These are phyloP conservation scores for Alentia gelatinosa DNA, from an alignment of 2,888 invertebrate species.

Conservation along the genomic window DNA sequence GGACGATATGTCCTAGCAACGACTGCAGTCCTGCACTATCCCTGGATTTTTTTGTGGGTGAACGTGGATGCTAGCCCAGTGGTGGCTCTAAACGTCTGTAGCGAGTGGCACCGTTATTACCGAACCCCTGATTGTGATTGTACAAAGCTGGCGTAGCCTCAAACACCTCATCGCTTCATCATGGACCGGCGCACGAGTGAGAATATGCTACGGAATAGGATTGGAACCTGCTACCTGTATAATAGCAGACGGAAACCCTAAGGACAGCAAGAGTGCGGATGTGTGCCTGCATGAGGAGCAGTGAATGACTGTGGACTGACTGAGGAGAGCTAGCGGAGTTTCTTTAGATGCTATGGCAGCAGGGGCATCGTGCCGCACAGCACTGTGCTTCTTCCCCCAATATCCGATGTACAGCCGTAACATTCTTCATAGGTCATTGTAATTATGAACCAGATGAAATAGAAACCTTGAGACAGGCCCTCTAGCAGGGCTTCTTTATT, in stretches of 20 bases:
- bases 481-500: too few species aligned
- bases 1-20: slow-evolving; percentile 56
- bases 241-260: too few species aligned
- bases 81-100: not conserved
- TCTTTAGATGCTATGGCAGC: not conserved
- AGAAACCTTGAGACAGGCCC: not conserved
- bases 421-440: not conserved
- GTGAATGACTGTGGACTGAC: too few species aligned
- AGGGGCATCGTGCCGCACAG: not conserved
- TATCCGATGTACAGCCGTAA: not conserved
- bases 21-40: not conserved
- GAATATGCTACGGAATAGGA: not conserved
- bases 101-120: not conserved
- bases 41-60: not conserved
- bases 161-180: not conserved
- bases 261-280: not conserved
- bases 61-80: not conserved
- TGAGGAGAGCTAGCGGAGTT: too few species aligned
- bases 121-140: not conserved
- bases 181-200: not conserved
- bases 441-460: not conserved
- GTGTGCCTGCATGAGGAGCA: too few species aligned
- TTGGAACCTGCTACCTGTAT: not conserved
- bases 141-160: not conserved
- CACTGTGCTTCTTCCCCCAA: not conserved